Conservation (phyloP, 2,797 vertebrate genomes). For the Spinus pinus region DNA sequence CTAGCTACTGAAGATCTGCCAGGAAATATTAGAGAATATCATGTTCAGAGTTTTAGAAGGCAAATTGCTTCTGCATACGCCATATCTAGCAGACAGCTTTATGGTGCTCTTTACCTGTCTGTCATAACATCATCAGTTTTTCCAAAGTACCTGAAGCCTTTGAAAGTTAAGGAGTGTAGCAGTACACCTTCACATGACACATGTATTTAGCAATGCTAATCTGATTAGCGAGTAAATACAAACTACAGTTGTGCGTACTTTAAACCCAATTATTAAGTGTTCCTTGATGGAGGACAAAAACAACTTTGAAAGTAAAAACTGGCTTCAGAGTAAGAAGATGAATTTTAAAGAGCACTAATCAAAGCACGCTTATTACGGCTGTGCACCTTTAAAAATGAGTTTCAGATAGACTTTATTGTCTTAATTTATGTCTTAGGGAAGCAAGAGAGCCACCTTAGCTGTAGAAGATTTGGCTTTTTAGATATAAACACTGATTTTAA, state of each 20-base stretch:
- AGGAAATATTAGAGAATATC: constrained; percentile 60
- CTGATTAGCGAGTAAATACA: constrained; percentile 52
- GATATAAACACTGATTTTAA: constrained; percentile 43
- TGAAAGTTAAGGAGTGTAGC: constrained; percentile 42
- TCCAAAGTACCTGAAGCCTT: constrained; percentile 42
- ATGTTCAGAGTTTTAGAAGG: constrained; percentile 64
- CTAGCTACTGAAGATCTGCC: constrained; percentile 51
- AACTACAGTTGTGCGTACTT: constrained; percentile 2
- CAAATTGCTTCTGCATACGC: constrained; percentile 63
- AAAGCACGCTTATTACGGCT: not conserved
- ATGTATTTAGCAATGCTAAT: constrained; percentile 54
- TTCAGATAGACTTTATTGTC: constrained; percentile 28
- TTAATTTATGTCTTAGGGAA: constrained; percentile 18
- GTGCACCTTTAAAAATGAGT: constrained; percentile 32
- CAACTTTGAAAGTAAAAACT: constrained; percentile 16
- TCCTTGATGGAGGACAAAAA: constrained; percentile 1
- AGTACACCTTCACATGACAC: not conserved
- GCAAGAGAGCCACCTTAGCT: not conserved
- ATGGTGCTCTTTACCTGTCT: constrained; percentile 42
- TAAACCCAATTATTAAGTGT: constrained; percentile 38
- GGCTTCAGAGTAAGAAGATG: not conserved
- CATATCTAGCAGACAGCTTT: constrained; percentile 47
- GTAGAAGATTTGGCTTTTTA: constrained; percentile 6
- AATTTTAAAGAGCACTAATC: constrained; percentile 19
- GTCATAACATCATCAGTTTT: constrained; percentile 52